phyloP scores from a whole-genome alignment of 2,888 invertebrate species.

The Phania funesta region DNA sequence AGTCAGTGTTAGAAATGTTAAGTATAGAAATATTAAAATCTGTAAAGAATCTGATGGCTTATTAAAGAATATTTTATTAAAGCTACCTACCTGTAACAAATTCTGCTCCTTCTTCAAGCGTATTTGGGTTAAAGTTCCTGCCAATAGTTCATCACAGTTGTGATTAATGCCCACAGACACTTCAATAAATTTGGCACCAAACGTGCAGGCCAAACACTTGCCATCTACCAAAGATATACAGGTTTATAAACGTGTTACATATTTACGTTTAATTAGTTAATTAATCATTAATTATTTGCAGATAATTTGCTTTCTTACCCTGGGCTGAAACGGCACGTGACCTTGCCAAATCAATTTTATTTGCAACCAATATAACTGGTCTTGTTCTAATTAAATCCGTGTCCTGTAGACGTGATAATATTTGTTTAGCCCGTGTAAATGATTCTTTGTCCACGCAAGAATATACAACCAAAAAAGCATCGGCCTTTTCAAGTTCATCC shows the following conservation, averaged over 20 bases:
- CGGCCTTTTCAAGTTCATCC: constrained; percentile 89
- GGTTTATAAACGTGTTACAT: not conserved
- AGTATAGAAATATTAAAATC: not conserved
- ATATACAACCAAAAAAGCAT: constrained; percentile 94
- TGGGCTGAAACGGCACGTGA: constrained; percentile 93
- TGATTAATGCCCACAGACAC: constrained; percentile 98
- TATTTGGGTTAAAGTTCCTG: constrained; percentile 95
- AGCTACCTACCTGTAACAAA: constrained; percentile 77
- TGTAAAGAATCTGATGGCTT: not conserved
- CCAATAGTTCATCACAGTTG: constrained; percentile 96
- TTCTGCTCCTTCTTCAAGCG: constrained; percentile 88
- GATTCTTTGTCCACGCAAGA: constrained; percentile 95
- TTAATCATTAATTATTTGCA: not conserved
- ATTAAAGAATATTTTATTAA: no score
- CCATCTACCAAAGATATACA: constrained; percentile 86
- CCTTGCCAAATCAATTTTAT: constrained; percentile 96
- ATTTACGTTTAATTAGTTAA: not conserved
- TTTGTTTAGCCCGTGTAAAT: constrained; percentile 90
- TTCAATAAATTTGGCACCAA: constrained; percentile 96
- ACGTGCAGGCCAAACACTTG: constrained; percentile 93
- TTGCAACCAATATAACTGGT: constrained; percentile 93
- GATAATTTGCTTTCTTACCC: constrained; percentile 83
- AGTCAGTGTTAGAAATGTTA: constrained; percentile 35
- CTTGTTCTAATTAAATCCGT: constrained; percentile 88
- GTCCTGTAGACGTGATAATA: constrained; percentile 88